Percentiles rank a stretch among this genome's conserved stretches.
These are phyloP conservation scores for Trichonephila clavata DNA, from an alignment of 1,140 invertebrate genomes.

Conservation along the genomic window DNA sequence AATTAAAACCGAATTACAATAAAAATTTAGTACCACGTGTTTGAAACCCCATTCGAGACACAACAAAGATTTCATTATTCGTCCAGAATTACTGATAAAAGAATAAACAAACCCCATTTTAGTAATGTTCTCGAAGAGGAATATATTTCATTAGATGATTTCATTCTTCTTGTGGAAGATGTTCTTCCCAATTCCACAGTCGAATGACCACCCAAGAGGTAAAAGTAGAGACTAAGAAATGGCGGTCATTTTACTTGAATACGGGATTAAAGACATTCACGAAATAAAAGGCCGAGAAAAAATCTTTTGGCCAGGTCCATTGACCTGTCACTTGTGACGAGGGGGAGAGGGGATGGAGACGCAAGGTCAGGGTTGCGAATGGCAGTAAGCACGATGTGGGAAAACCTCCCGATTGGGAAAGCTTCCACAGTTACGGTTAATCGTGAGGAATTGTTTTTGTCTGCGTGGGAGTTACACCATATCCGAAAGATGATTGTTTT, in stretches of 20 bases:
- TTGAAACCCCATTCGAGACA: no score
- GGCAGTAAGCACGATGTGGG: conserved; percentile 25
- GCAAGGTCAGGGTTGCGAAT: conserved; percentile 48
- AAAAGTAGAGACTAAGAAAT: neutral
- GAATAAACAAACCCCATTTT: no score
- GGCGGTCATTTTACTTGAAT: neutral
- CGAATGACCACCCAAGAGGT: conserved; percentile 2
- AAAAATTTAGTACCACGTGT: no score
- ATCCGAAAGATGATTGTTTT: neutral
- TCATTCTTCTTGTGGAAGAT: neutral
- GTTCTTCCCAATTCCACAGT: neutral
- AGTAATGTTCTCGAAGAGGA: no score
- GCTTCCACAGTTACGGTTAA: conserved; percentile 46
- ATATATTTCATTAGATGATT: neutral
- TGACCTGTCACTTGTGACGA: conserved; percentile 43
- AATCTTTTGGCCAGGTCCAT: neutral
- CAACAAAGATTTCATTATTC: no score
- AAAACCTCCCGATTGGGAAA: neutral
- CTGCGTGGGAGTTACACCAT: conserved; percentile 30
- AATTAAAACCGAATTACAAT: no score
- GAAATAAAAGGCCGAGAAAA: neutral
- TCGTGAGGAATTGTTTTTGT: neutral
- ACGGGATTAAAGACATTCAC: neutral
- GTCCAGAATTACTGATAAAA: no score
- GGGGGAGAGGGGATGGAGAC: neutral